Base-by-base conservation (phyloP, 2,113 vertebrate genomes). In the Hucho hucho region DNA sequence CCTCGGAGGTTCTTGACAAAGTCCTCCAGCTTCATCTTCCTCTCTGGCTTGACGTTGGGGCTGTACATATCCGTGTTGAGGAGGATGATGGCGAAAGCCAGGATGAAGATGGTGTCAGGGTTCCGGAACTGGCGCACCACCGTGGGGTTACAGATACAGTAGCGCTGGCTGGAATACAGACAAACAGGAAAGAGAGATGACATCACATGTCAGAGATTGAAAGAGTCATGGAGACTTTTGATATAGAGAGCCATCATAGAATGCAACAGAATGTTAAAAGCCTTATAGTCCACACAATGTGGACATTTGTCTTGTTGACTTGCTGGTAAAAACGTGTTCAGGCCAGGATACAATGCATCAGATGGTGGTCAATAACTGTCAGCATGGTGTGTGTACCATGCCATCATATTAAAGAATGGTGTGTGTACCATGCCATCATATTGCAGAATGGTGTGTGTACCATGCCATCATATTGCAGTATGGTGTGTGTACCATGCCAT, bases 11-110 rank as follows among this genome's bases (percentile, higher is more conserved):
- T 98, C 93, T 98, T 98, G 87, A 99, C 92, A 70, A 99, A 99
- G 84, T 99, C 98, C 83, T 99, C 97, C 9, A 98, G 90, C 89
- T 99, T 99, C 98, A 99, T 99, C 89, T 99, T 99, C 72, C 98
- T 95, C 90, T 99, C 97, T 0, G 96, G 95, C 82, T 98, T 99
- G 83, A 99, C 98, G 1, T 96, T 99, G 80, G 98, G 98, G 87
- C 98, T 99, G 92, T 99, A 99, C 98, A 99, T 99, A 89, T 99
- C 97, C 0, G 98, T 98, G 92, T 98, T 98, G 87, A 99, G 93
- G 81, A 99, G 95, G 91, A 99, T 99, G 92, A 98, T 96, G 81
- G 98, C 98, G 11, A 99, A 99, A 28, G 98, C 98, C 88, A 99
- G 92, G 90, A 98, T 98, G 92, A 99, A 99, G 92, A 98, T 98